Evolutionary conservation across 1,140 invertebrate species (phyloP), one percentile per base, ranked within the genome.

Genomic region (Ylistrum balloti): DNA sequence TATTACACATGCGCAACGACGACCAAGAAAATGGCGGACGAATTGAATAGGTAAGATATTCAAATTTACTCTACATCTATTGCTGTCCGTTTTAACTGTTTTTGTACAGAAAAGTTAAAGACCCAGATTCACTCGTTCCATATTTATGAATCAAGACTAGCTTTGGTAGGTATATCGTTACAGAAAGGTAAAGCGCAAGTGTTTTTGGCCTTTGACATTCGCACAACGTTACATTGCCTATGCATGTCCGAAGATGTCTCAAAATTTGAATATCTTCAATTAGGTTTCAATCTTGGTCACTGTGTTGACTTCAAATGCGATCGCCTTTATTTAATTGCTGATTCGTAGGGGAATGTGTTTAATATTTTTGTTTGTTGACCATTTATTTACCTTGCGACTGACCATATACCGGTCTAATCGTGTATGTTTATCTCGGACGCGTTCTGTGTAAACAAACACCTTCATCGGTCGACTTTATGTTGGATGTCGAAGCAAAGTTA

Each of bases 11-110:
- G 91, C 91, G 87, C 85, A 33, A 32, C 90, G 56, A 74, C 48
- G 74, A 41, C 45, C 88, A 56, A 48, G 89, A 92, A 92, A 92
- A 92, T 92, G 91, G 91, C 91, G 91, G 91, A 92, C 88, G 91
- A 92, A 89, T 92, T 91, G 88, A 92, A 92, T 86, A 90, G 90
- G 91, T 92, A 86, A 89, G 88, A 88, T 89, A 88, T 38, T 74
- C 56, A 74, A 74, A 74, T 74, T 74, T 74, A 17, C 22, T n/a
- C 22, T 1, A 74, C 56, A 28, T n/a, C 56, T 3, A 3, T 74
- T 28, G 7, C 56, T n/a, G 22, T 5, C n/a, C 28, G 13, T n/a
- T 74, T 28, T 9, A 74, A 11, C 22, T 5, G 56, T 74, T n/a
- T 74, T 11, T n/a, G 22, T 28, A 74, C 22, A 74, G 22, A 28